phyloP scores from a whole-genome alignment of 2,797 vertebrate species.

The Pseudotriccus pelzelni region DNA sequence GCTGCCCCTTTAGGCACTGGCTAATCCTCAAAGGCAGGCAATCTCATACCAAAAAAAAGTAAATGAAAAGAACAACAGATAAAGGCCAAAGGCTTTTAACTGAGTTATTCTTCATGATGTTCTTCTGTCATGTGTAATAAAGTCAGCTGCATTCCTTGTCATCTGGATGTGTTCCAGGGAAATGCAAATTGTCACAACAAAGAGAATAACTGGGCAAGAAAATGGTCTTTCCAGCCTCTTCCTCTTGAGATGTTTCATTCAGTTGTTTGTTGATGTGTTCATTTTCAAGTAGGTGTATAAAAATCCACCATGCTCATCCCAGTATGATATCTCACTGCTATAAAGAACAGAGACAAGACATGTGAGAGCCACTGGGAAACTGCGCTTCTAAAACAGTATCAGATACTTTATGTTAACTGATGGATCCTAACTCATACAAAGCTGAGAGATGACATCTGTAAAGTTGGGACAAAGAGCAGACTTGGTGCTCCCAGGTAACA shows the following conservation, averaged over 20 bases:
- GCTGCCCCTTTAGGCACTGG: background rate
- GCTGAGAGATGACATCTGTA: background rate
- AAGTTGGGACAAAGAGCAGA: background rate
- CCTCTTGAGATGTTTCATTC: background rate
- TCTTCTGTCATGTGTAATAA: constrained; percentile 43
- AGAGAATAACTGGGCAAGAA: constrained; percentile 14
- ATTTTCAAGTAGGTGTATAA: background rate
- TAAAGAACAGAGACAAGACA: background rate
- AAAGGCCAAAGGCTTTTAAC: constrained; percentile 18
- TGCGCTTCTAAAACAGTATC: background rate
- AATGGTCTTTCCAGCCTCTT: background rate
- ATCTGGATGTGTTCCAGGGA: constrained; percentile 14
- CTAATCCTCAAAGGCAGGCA: background rate
- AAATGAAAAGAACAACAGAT: constrained; percentile 28
- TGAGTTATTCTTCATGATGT: constrained; percentile 35
- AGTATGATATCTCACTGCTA: background rate
- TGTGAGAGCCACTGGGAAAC: background rate
- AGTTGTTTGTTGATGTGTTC: background rate
- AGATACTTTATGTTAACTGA: background rate
- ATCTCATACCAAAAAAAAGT: background rate
- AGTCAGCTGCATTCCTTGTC: constrained; percentile 26
- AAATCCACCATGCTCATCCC: background rate
- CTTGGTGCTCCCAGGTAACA: background rate
- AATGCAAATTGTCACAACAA: constrained; percentile 51
- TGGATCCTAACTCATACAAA: background rate